Evolutionary conservation across 2,888 invertebrate genomes (phyloP).

Genomic region (Lepidochrysops patricia): DNA sequence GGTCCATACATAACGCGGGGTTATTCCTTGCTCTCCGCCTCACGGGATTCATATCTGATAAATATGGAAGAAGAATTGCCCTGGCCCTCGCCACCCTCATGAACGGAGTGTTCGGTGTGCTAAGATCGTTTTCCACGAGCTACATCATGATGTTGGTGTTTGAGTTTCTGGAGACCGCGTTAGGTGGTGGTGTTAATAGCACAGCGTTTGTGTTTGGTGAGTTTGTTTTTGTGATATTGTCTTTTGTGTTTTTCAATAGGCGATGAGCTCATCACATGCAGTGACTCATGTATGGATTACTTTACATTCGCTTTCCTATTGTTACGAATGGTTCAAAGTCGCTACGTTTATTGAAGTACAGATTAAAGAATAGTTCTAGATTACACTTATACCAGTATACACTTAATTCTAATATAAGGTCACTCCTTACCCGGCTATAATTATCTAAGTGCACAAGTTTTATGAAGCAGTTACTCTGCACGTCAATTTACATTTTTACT

Average conservation of each 20-base stretch:
- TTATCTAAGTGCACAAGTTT: too few relatives aligned
- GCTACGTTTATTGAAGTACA: not conserved
- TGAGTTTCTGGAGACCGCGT: conserved; percentile 54
- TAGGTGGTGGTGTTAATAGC: conserved; percentile 54
- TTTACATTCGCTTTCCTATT: not conserved
- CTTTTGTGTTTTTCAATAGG: not conserved
- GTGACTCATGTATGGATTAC: not conserved
- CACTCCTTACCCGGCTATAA: too few relatives aligned
- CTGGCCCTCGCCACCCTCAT: conserved; percentile 54
- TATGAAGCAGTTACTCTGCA: too few relatives aligned
- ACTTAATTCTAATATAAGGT: too few relatives aligned
- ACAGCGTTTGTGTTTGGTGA: conserved; percentile 75
- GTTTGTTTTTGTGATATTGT: conserved; percentile 16
- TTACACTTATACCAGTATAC: too few relatives aligned
- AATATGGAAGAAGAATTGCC: conserved; percentile 73
- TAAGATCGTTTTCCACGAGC: conserved; percentile 56
- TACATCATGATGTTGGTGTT: conserved; percentile 53
- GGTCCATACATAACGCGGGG: conserved; percentile 78
- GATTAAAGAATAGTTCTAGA: too few relatives aligned
- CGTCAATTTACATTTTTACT: too few relatives aligned
- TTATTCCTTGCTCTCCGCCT: conserved; percentile 77
- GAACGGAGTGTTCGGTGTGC: conserved; percentile 48
- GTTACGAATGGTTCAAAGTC: not conserved
- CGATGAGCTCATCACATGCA: not conserved
- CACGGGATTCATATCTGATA: conserved; percentile 77